These are phyloP conservation scores for Tetragnatha montana DNA, from an alignment of 2,888 invertebrate species.

Conservation along the genomic window DNA sequence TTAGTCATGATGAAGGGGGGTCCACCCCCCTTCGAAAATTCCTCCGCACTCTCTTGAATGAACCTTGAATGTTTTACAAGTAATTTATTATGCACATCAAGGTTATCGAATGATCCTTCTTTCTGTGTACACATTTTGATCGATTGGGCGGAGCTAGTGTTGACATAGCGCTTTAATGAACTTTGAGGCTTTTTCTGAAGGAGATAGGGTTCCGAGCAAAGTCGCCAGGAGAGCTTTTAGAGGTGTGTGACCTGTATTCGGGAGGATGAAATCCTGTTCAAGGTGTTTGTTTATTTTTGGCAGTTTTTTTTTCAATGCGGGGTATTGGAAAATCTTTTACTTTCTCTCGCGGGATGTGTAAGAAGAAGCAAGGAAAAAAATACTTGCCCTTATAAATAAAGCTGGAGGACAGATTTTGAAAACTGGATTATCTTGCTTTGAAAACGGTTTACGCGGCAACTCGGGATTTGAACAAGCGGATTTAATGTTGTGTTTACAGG, in stretches of 20 bases:
- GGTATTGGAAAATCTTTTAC: slow-evolving; percentile 14
- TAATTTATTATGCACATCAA: slow-evolving; percentile 53
- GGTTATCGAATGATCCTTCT: slow-evolving; percentile 31
- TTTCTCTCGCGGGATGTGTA: neutral
- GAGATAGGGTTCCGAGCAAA: neutral
- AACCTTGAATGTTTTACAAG: slow-evolving; percentile 33
- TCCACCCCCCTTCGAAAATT: neutral
- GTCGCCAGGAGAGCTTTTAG: neutral
- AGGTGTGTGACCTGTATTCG: neutral
- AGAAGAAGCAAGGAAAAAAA: neutral
- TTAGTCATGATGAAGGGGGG: slow-evolving; percentile 32
- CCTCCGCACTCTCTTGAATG: neutral
- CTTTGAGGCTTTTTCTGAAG: neutral
- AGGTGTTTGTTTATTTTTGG: neutral
- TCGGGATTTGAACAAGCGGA: neutral
- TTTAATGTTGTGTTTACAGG: neutral
- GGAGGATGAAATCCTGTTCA: slow-evolving; percentile 6
- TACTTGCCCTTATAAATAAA: neutral
- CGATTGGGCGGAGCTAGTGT: slow-evolving; percentile 31
- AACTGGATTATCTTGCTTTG: neutral
- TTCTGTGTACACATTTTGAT: slow-evolving; percentile 46
- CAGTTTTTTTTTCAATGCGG: neutral
- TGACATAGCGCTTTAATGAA: slow-evolving; percentile 53
- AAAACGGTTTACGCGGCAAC: neutral
- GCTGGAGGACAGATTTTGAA: neutral